Base-by-base conservation (phyloP, 2,888 invertebrate genomes). In the Monoplex corrugatus region DNA sequence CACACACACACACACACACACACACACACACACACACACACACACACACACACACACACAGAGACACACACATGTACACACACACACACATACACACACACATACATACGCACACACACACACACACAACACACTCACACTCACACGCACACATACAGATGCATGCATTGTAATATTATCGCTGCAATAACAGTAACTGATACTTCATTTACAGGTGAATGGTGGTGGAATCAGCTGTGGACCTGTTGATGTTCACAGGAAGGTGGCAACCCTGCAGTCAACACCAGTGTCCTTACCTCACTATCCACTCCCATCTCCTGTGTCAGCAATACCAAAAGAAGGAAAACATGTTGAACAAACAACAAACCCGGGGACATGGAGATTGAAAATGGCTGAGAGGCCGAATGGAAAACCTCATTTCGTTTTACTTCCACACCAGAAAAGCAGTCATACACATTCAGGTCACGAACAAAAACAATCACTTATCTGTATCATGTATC, bases 71-170 rank as follows among this genome's bases (percentile, higher is more conserved):
- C n/a, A n/a, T n/a, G n/a, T n/a, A n/a, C n/a, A n/a, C n/a, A n/a
- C n/a, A n/a, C n/a, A n/a, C n/a, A n/a, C n/a, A n/a, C n/a, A n/a
- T n/a, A n/a, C n/a, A n/a, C n/a, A n/a, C n/a, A n/a, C n/a, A n/a
- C n/a, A n/a, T n/a, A n/a, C n/a, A n/a, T n/a, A n/a, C n/a, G n/a
- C n/a, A n/a, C n/a, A n/a, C n/a, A n/a, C n/a, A n/a, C n/a, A n/a
- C n/a, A n/a, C n/a, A n/a, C n/a, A n/a, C n/a, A n/a, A n/a, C 80
- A 80, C 80, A 80, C 80, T 16, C 80, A 80, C 80, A 80, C 80
- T n/a, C 80, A 80, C 80, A 80, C 38, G 38, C 80, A 80, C 38
- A 38, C 38, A 38, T 32, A 80, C 38, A 80, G 38, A 80, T 32
- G 32, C 80, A 80, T 32, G 32, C 80, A 80, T 35, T n/a, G 8